Conservation (phyloP, 2,113 vertebrate species). For the Odobenus rosmarus region DNA sequence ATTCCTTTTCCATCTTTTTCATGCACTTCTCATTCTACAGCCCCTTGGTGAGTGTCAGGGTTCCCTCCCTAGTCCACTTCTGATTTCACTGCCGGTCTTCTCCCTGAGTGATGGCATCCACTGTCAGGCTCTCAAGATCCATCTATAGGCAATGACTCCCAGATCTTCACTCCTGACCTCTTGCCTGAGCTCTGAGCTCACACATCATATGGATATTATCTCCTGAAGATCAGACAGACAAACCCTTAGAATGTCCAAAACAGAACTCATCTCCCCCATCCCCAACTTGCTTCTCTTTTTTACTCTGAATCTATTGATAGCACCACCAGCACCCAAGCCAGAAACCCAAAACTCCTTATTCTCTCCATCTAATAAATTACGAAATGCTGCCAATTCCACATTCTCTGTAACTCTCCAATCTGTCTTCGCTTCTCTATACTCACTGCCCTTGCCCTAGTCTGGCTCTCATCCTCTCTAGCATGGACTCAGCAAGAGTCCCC, state of each 20-base stretch:
- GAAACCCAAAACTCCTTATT: neutral
- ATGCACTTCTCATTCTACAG: neutral
- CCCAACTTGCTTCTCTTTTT: neutral
- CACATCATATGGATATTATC: neutral
- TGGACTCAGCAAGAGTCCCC: neutral
- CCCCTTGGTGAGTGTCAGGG: neutral
- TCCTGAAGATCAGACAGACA: neutral
- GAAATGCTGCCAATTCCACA: neutral
- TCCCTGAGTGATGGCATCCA: neutral
- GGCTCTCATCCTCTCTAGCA: neutral
- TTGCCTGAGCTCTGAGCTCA: neutral
- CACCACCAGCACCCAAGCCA: neutral
- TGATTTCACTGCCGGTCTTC: neutral
- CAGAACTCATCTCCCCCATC: neutral
- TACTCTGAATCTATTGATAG: neutral
- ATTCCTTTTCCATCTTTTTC: constrained; percentile 35
- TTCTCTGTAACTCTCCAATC: constrained; percentile 11
- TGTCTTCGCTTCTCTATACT: neutral
- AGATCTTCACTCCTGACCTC: neutral
- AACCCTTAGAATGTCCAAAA: neutral
- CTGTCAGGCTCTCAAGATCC: neutral
- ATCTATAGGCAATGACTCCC: neutral
- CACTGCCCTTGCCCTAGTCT: neutral
- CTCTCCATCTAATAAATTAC: neutral
- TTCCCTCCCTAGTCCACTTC: neutral